These are phyloP conservation scores for Strongylocentrotus purpuratus DNA, from an alignment of 35 echinoderm and acorn worm genomes.

Conservation along the genomic window DNA sequence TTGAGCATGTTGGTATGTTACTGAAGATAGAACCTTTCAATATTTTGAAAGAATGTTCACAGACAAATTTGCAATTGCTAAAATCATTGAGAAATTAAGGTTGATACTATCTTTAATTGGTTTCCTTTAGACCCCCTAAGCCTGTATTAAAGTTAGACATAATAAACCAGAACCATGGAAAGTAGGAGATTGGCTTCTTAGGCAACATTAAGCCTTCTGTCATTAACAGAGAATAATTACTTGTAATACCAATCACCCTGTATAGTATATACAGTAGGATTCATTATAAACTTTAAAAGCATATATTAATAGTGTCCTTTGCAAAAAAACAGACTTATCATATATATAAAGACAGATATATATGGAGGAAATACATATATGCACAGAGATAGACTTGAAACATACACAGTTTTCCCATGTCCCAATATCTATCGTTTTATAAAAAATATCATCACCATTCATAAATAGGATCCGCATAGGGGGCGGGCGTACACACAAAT, in stretches of 20 bases:
- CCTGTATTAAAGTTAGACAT: too few species aligned
- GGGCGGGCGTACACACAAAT: conserved; percentile 17
- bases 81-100: too few species aligned
- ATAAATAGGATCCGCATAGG: conserved; percentile 12
- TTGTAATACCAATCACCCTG: neutral
- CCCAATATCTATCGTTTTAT: conserved; percentile 18
- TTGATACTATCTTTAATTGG: too few species aligned
- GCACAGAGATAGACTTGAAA: neutral
- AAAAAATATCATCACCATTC: conserved; percentile 39
- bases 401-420: neutral
- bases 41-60: too few species aligned
- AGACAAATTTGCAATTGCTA: too few species aligned
- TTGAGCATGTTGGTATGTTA: too few species aligned
- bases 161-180: too few species aligned
- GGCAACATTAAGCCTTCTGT: neutral
- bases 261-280: neutral
- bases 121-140: too few species aligned
- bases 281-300: neutral
- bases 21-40: too few species aligned
- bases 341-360: neutral
- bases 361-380: conserved; percentile 19
- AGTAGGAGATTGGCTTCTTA: neutral
- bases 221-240: neutral
- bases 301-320: too few species aligned
- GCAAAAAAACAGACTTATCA: neutral